A percentile compares a stretch with the other conserved stretches of the same genome.
phyloP scores from a whole-genome alignment of 2,113 vertebrate species.

The Paradoxurus hermaphroditus region DNA sequence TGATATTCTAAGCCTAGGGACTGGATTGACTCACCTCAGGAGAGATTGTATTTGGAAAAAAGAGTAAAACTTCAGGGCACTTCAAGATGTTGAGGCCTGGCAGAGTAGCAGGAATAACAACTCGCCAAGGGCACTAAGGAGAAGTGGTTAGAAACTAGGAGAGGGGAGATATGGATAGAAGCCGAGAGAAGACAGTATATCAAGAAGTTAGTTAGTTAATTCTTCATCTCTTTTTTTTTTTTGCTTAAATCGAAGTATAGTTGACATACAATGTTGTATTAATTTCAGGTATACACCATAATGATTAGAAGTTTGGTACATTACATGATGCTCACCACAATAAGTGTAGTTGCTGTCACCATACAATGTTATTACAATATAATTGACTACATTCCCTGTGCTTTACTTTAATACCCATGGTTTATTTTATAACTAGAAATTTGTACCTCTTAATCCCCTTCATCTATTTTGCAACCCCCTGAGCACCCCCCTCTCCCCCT shows the following conservation, averaged over 20 bases:
- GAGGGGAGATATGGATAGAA: background rate
- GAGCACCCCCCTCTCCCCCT: no score
- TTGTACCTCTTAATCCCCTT: no score
- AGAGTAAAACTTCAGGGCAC: background rate
- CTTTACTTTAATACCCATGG: background rate
- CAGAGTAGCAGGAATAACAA: background rate
- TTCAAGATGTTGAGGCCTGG: background rate
- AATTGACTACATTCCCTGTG: background rate
- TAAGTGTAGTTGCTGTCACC: background rate
- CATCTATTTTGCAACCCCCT: no score
- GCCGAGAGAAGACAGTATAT: background rate
- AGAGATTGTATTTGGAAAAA: background rate
- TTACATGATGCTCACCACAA: background rate
- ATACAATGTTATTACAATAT: background rate
- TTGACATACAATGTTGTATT: background rate
- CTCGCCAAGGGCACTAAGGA: background rate
- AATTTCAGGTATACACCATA: background rate
- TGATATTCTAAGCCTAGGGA: background rate
- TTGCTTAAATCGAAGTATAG: background rate
- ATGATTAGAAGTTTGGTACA: background rate
- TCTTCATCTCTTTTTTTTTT: background rate
- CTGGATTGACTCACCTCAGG: background rate
- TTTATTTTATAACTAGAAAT: no score
- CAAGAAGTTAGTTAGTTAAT: no score
- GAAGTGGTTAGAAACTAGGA: background rate